phyloP scores from a whole-genome alignment of 1,140 invertebrate genomes.

The Drosophila tropicalis region DNA sequence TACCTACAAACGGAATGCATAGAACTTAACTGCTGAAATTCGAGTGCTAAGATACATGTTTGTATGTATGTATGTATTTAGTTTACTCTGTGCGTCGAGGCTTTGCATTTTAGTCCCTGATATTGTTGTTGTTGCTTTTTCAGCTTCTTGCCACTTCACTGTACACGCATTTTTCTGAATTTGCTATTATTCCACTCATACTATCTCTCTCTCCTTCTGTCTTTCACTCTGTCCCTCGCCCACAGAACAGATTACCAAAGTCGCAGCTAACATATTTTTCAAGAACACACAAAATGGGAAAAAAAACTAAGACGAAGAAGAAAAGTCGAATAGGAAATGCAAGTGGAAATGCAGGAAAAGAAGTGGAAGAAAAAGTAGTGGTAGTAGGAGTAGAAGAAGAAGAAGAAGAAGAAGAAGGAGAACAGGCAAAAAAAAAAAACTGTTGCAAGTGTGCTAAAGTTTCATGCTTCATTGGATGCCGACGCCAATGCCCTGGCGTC shows the following conservation, averaged over 20 bases:
- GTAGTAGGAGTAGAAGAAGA: not conserved
- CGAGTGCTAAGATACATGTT: not conserved
- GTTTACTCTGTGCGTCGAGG: not conserved
- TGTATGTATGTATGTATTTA: not conserved
- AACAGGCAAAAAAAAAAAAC: conserved; percentile 33
- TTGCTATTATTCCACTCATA: conserved; percentile 18
- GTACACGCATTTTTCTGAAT: conserved; percentile 61
- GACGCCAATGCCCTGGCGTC: conserved; percentile 31
- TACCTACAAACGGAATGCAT: not conserved
- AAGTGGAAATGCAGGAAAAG: conserved; percentile 35
- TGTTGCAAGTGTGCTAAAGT: conserved; percentile 80
- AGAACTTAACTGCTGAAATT: not conserved
- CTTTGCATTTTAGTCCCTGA: conserved; percentile 4
- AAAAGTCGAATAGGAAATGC: conserved; percentile 50
- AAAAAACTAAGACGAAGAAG: not conserved
- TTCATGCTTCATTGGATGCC: conserved; percentile 77
- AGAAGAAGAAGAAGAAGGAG: not conserved
- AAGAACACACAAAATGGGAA: conserved; percentile 38
- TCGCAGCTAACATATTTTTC: conserved; percentile 74
- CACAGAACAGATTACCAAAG: conserved; percentile 68
- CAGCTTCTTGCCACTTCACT: conserved; percentile 50
- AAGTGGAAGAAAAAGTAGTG: not conserved
- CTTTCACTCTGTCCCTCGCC: conserved; percentile 12
- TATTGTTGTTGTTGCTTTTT: conserved; percentile 7
- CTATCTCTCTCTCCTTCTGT: conserved; percentile 17